These are phyloP conservation scores for Rhaphigaster nebulosa DNA, from an alignment of 2,888 invertebrate genomes.

Conservation along the genomic window DNA sequence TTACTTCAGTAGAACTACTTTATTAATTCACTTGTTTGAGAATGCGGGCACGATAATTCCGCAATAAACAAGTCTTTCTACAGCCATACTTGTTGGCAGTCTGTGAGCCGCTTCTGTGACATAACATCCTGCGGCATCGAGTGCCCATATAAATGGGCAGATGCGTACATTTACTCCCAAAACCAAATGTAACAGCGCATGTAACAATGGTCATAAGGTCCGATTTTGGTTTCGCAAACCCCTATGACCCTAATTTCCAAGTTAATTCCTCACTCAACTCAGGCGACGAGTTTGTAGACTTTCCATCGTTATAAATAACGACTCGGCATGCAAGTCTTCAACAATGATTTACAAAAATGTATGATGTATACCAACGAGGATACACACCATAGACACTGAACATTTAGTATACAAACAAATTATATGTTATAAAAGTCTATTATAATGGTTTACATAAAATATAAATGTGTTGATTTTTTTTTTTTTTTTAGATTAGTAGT, in stretches of 20 bases:
- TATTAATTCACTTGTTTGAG: not conserved
- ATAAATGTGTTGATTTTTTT: too few relatives aligned
- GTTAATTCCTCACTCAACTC: not conserved
- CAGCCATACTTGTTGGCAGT: not conserved
- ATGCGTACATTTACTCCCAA: not conserved
- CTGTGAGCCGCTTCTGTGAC: not conserved
- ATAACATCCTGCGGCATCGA: not conserved
- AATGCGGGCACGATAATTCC: conserved; percentile 1
- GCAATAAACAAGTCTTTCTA: not conserved
- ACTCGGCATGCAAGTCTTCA: not conserved
- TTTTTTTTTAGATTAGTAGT: too few relatives aligned
- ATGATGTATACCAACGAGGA: not conserved
- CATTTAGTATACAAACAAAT: too few relatives aligned
- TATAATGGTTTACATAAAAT: too few relatives aligned
- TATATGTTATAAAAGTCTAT: too few relatives aligned
- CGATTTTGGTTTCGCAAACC: not conserved
- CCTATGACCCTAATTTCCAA: not conserved
- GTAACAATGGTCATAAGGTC: conserved; percentile 5
- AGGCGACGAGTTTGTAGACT: not conserved
- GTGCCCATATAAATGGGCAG: not conserved
- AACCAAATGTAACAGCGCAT: not conserved
- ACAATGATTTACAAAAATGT: not conserved
- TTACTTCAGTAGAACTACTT: not conserved
- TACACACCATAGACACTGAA: too few relatives aligned
- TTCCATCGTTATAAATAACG: not conserved